phyloP scores from a whole-genome alignment of 2,888 invertebrate genomes.

The Euzetes globulus region DNA sequence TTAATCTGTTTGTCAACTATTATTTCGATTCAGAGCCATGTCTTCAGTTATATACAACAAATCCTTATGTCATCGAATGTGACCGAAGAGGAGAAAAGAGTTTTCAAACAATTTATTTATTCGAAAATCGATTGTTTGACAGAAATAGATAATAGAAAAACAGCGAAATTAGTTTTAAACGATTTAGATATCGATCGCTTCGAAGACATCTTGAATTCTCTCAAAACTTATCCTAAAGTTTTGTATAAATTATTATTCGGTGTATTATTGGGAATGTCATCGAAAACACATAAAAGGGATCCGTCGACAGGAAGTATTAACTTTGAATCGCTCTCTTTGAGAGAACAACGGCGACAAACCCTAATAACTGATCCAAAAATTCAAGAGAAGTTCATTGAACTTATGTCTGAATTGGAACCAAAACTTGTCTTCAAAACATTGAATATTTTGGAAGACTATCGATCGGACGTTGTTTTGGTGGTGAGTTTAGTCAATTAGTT shows the following conservation, averaged over 20 bases:
- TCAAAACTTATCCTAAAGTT: conserved; percentile 49
- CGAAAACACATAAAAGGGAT: background rate
- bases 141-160: conserved; percentile 56
- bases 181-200: conserved; percentile 48
- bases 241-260: conserved; percentile 57
- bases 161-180: conserved; percentile 58
- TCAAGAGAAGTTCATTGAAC: conserved; percentile 57
- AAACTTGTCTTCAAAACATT: conserved; percentile 48
- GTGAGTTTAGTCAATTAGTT: conserved; percentile 7
- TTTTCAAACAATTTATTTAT: conserved; percentile 28
- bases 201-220: conserved; percentile 43
- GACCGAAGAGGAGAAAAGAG: conserved; percentile 17
- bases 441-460: conserved; percentile 39
- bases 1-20: background rate
- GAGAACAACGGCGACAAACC: conserved; percentile 37
- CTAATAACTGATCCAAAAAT: conserved; percentile 50
- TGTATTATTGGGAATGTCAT: conserved; percentile 1
- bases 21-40: conserved; percentile 11
- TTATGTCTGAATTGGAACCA: conserved; percentile 57
- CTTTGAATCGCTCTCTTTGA: background rate
- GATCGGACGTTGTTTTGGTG: background rate
- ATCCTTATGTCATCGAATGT: conserved; percentile 12
- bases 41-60: conserved; percentile 24
- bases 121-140: conserved; percentile 48
- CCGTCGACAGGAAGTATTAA: conserved; percentile 14